Evolutionary conservation across 2,888 invertebrate genomes (phyloP).

Genomic region (Limnephilus marmoratus): DNA sequence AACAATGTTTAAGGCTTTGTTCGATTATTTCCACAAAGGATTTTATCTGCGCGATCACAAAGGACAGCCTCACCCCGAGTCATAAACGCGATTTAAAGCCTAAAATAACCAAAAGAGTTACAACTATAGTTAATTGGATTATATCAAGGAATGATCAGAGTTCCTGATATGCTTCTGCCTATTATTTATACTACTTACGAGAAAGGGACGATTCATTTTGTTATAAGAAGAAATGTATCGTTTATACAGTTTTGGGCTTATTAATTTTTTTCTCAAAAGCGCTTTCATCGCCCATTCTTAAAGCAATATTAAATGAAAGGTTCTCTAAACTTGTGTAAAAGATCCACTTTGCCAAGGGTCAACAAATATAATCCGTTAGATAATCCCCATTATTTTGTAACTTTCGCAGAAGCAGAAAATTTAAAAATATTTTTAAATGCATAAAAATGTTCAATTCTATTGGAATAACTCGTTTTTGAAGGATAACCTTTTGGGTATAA

Average conservation of each 20-base stretch:
- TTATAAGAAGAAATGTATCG: background rate
- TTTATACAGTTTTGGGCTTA: background rate
- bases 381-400: background rate
- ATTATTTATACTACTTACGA: background rate
- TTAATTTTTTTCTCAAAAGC: background rate
- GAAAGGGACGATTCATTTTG: background rate
- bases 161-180: background rate
- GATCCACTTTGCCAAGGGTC: background rate
- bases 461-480: no score
- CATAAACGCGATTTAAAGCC: constrained; percentile 18
- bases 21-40: constrained; percentile 43
- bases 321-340: background rate
- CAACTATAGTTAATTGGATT: constrained; percentile 2
- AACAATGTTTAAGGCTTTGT: constrained; percentile 39
- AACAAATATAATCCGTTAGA: background rate
- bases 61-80: background rate
- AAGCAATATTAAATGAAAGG: background rate
- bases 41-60: constrained; percentile 28
- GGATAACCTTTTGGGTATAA: no score
- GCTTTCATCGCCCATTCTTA: background rate
- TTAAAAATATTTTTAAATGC: no score
- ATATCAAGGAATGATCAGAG: background rate
- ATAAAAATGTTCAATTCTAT: no score
- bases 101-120: constrained; percentile 31
- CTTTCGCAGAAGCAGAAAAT: no score